Evolutionary conservation across 2,888 invertebrate species (phyloP).

Genomic region (Chrysolina americana): DNA sequence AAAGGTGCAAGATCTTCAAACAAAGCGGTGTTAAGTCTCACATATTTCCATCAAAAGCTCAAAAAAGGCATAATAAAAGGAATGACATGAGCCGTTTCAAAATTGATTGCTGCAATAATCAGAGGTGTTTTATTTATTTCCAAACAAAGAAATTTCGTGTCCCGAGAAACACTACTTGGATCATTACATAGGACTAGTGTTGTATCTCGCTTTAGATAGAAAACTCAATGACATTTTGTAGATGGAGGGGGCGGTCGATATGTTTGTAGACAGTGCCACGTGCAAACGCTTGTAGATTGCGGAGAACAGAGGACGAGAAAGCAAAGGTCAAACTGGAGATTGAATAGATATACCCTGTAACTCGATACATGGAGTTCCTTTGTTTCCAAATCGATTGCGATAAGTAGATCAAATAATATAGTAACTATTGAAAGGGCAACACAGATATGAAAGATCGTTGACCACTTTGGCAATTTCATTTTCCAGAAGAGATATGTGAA

Average conservation of each 20-base stretch:
- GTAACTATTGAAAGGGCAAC: neutral
- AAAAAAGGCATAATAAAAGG: too few species aligned
- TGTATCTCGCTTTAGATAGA: slow-evolving; percentile 55
- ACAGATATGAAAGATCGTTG: too few species aligned
- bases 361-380: neutral
- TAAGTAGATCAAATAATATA: neutral
- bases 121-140: slow-evolving; percentile 26
- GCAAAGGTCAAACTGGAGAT: slow-evolving; percentile 64
- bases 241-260: slow-evolving; percentile 60
- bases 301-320: slow-evolving; percentile 54
- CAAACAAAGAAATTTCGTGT: slow-evolving; percentile 54
- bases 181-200: slow-evolving; percentile 59
- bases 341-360: slow-evolving; percentile 54
- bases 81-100: too few species aligned
- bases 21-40: too few species aligned
- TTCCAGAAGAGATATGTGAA: too few species aligned
- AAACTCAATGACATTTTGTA: slow-evolving; percentile 56
- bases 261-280: slow-evolving; percentile 61
- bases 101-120: neutral
- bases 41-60: too few species aligned
- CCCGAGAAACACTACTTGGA: slow-evolving; percentile 50
- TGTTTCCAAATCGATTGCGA: neutral
- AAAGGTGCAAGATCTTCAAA: too few species aligned
- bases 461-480: too few species aligned
- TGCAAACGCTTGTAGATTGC: slow-evolving; percentile 54